Conservation (phyloP, 2,888 invertebrate genomes). For the Alentia gelatinosa region DNA sequence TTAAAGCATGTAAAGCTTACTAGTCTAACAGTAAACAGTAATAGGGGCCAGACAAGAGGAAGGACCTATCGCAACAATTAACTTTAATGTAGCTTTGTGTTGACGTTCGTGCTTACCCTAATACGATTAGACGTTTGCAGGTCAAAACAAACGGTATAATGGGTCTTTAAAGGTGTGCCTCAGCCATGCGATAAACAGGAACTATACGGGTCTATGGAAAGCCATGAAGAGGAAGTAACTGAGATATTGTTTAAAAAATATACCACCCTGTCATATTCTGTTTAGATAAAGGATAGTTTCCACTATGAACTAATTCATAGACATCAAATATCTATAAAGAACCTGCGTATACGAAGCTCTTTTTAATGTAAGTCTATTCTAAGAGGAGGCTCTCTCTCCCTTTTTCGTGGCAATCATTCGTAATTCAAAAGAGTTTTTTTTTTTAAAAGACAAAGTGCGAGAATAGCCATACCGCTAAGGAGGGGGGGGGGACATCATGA, state of each 20-base stretch:
- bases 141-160: slow-evolving; percentile 16
- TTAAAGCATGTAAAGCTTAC: neutral
- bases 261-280: neutral
- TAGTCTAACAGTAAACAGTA: neutral
- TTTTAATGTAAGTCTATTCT: too few species aligned
- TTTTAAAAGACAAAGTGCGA: too few species aligned
- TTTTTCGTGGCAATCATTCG: too few species aligned
- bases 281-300: neutral
- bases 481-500: too few species aligned
- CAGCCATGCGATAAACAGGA: neutral
- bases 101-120: neutral
- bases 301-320: neutral
- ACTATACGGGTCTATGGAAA: neutral
- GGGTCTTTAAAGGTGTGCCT: neutral
- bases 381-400: too few species aligned
- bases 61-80: neutral
- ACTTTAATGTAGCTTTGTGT: slow-evolving; percentile 15
- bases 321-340: too few species aligned
- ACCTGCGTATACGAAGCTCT: too few species aligned
- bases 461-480: too few species aligned
- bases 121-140: neutral
- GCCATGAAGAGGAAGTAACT: neutral
- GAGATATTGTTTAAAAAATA: neutral
- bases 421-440: too few species aligned
- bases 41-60: neutral